Conservation (phyloP, 1,140 invertebrate species). For the Popillia japonica region DNA sequence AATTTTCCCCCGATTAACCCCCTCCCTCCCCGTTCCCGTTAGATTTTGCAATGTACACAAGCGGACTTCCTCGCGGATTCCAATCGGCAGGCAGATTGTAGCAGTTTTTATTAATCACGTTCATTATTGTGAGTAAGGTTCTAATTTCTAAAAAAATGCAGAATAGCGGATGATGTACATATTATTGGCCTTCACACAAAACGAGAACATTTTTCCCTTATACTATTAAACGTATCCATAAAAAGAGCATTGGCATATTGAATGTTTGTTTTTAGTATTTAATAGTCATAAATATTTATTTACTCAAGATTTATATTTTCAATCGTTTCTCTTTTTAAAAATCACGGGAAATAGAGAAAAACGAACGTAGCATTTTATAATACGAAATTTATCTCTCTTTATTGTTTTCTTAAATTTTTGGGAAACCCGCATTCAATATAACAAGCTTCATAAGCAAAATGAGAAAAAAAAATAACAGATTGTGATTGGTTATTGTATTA, state of each 20-base stretch:
- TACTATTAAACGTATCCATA: constrained; percentile 32
- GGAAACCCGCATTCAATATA: constrained; percentile 38
- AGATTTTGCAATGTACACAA: too few species aligned
- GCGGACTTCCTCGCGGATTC: too few species aligned
- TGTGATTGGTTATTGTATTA: constrained; percentile 53
- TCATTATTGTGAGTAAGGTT: constrained; percentile 26
- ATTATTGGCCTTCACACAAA: constrained; percentile 36
- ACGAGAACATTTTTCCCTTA: constrained; percentile 1
- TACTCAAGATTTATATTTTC: not conserved
- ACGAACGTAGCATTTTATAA: not conserved
- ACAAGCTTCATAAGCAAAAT: constrained; percentile 41
- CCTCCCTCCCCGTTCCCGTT: too few species aligned
- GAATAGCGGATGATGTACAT: constrained; percentile 33
- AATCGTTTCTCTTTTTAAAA: not conserved
- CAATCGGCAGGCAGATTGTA: too few species aligned
- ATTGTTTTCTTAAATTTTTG: too few species aligned
- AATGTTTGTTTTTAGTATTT: constrained; percentile 21
- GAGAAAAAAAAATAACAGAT: constrained; percentile 43
- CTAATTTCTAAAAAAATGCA: not conserved
- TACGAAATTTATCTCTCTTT: not conserved
- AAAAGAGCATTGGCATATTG: constrained; percentile 39
- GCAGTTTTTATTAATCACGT: constrained; percentile 10
- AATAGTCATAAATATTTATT: constrained; percentile 16
- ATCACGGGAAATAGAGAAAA: too few species aligned
- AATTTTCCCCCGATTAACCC: not conserved